Percentiles rank a stretch among this genome's conserved stretches.
Conservation (phyloP, 2,797 vertebrate genomes). For the Danio aesculapii region DNA sequence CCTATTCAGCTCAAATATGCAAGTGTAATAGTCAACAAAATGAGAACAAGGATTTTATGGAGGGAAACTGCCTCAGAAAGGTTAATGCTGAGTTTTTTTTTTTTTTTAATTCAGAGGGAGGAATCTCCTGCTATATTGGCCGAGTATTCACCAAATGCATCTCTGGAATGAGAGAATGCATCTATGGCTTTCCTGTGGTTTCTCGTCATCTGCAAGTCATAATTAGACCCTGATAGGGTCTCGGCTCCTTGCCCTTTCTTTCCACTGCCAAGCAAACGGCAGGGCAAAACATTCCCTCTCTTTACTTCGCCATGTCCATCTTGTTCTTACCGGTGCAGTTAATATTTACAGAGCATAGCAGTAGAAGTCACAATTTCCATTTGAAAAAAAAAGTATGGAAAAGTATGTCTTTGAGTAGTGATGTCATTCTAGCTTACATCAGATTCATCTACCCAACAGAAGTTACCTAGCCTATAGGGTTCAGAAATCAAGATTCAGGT, state of each 20-base stretch:
- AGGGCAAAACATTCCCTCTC: conserved; percentile 35
- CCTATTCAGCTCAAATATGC: conserved; percentile 72
- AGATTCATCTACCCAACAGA: background rate
- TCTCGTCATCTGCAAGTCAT: conserved; percentile 53
- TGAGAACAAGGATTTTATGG: conserved; percentile 67
- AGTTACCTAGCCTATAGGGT: conserved; percentile 5
- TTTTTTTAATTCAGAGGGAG: background rate
- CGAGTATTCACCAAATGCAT: conserved; percentile 54
- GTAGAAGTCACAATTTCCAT: conserved; percentile 31
- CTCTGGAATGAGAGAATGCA: conserved; percentile 60
- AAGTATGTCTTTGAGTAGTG: conserved; percentile 12
- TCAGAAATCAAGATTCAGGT: conserved; percentile 6
- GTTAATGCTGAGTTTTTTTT: conserved; percentile 25
- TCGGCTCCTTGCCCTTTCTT: conserved; percentile 41
- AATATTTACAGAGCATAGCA: conserved; percentile 34
- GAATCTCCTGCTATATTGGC: conserved; percentile 43
- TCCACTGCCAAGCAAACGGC: conserved; percentile 42
- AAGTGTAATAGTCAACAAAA: conserved; percentile 73
- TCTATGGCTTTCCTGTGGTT: conserved; percentile 59
- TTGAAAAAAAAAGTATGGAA: conserved; percentile 20
- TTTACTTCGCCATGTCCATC: conserved; percentile 33
- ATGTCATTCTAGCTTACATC: conserved; percentile 35
- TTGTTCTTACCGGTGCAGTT: conserved; percentile 34
- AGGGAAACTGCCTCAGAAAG: conserved; percentile 61
- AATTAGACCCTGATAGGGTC: conserved; percentile 54